Percentiles rank a stretch among this genome's conserved stretches.
Evolutionary conservation across 2,888 invertebrate genomes (phyloP).

Genomic region (Chaetogeoica ovagalla): DNA sequence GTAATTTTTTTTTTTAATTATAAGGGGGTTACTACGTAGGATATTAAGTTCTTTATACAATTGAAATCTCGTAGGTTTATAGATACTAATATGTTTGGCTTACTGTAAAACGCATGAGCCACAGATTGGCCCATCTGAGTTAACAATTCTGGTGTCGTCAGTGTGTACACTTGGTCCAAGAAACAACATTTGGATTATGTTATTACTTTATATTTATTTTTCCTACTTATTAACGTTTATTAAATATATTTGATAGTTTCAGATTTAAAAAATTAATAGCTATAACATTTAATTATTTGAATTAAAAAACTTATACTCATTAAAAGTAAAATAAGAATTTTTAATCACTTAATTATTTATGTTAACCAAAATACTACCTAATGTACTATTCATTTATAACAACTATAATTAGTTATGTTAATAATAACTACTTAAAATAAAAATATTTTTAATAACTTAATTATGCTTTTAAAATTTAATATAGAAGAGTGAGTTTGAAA

Average conservation of each 20-base stretch:
- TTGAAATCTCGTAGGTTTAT: too few relatives aligned
- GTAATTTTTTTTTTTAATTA: too few relatives aligned
- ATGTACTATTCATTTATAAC: neutral
- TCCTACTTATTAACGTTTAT: slow-evolving; percentile 18
- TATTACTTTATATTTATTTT: slow-evolving; percentile 11
- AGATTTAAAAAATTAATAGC: slow-evolving; percentile 1
- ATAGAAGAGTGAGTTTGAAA: neutral
- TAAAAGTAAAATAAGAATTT: neutral
- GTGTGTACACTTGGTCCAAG: neutral
- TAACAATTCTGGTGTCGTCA: too few relatives aligned
- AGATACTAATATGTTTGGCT: too few relatives aligned
- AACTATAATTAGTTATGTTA: neutral
- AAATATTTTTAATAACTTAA: neutral
- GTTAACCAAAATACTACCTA: neutral
- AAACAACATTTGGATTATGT: neutral
- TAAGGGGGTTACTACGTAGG: too few relatives aligned
- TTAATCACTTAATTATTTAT: too few relatives aligned
- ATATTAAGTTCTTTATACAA: too few relatives aligned
- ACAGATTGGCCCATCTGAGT: too few relatives aligned
- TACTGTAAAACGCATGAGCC: too few relatives aligned
- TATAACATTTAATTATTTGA: neutral
- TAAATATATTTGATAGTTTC: slow-evolving; percentile 15
- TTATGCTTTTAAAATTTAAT: slow-evolving; percentile 21
- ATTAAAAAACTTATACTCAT: neutral
- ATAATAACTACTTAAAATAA: neutral